phyloP scores from a whole-genome alignment of 2,888 invertebrate genomes.

The Thereva nobilitata region DNA sequence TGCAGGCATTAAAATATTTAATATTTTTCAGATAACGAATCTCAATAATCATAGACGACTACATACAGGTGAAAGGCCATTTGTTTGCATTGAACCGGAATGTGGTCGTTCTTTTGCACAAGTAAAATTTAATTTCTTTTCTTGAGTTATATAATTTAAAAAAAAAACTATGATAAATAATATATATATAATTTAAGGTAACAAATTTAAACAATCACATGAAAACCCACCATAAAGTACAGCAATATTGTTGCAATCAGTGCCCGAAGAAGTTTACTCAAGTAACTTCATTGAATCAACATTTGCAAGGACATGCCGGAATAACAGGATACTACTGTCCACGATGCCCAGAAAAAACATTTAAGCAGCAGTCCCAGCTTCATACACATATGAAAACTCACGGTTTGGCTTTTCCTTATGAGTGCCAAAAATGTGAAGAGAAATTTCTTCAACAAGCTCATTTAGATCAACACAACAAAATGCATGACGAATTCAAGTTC shows the following conservation, averaged over 20 bases:
- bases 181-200: conserved; percentile 47
- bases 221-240: conserved; percentile 59
- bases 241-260: conserved; percentile 59
- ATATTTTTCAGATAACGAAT: conserved; percentile 53
- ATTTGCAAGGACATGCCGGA: conserved; percentile 57
- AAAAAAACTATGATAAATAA: not conserved
- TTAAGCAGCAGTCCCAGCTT: conserved; percentile 57
- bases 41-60: conserved; percentile 58
- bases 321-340: conserved; percentile 58
- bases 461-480: conserved; percentile 57
- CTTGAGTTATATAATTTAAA: not conserved
- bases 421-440: conserved; percentile 58
- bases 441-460: conserved; percentile 58
- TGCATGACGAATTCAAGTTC: conserved; percentile 58
- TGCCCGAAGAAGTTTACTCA: conserved; percentile 59
- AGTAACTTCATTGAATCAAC: conserved; percentile 59
- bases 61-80: conserved; percentile 58
- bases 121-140: conserved; percentile 45
- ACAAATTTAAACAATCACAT: conserved; percentile 59
- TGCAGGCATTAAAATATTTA: not conserved
- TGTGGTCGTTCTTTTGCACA: conserved; percentile 59
- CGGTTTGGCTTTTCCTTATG: conserved; percentile 56
- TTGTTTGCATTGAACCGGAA: conserved; percentile 58
- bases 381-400: conserved; percentile 59
- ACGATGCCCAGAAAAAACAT: conserved; percentile 58